Evolutionary conservation across 2,888 invertebrate species (phyloP).

Genomic region (Adelphocoris suturalis): DNA sequence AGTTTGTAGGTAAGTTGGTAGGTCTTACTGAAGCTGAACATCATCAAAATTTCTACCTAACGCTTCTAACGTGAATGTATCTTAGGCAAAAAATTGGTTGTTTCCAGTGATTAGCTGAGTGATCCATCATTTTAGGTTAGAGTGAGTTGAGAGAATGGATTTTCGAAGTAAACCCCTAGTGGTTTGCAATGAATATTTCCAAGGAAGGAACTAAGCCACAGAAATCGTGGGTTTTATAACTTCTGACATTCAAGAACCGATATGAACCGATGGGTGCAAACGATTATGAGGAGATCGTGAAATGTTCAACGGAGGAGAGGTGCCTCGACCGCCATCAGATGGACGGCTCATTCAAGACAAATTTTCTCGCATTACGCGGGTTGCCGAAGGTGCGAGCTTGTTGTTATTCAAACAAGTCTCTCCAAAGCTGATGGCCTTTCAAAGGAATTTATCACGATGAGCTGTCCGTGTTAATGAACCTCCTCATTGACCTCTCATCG

Average conservation of each 20-base stretch:
- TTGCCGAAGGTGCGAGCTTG: conserved; percentile 39
- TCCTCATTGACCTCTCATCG: not conserved
- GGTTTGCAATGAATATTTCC: not conserved
- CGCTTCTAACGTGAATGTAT: too few species aligned
- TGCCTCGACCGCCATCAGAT: not conserved
- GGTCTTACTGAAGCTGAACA: too few species aligned
- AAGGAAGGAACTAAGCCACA: not conserved
- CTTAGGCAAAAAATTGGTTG: too few species aligned
- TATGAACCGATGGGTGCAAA: not conserved
- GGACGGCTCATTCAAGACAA: conserved; percentile 17
- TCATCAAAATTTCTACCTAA: too few species aligned
- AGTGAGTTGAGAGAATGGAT: too few species aligned
- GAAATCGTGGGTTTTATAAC: not conserved
- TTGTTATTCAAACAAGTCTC: conserved; percentile 39
- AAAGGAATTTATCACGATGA: conserved; percentile 20
- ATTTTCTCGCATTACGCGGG: conserved; percentile 9
- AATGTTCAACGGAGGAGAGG: not conserved
- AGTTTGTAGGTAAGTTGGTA: too few species aligned
- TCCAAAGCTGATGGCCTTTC: not conserved
- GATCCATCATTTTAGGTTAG: too few species aligned
- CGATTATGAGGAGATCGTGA: conserved; percentile 4
- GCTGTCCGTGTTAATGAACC: conserved; percentile 31
- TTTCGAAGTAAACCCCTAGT: too few species aligned
- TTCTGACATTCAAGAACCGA: not conserved
- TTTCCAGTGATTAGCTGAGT: too few species aligned